phyloP scores from a whole-genome alignment of 1,140 invertebrate genomes.

The Formica selysi region DNA sequence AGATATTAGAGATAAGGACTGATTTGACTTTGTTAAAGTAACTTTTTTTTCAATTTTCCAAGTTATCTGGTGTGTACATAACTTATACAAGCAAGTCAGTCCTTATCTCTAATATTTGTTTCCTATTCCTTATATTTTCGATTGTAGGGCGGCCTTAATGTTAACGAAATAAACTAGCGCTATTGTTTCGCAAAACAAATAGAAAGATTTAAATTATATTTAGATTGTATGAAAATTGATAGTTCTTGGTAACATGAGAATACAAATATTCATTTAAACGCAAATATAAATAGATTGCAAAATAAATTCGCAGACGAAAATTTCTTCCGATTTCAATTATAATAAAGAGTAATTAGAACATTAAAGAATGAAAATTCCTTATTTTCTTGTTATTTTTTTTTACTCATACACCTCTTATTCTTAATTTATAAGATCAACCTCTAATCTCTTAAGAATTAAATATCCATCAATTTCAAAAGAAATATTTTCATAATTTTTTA shows the following conservation, averaged over 20 bases:
- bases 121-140: too few relatives aligned
- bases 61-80: too few relatives aligned
- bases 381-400: background rate
- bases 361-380: background rate
- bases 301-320: background rate
- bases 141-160: background rate
- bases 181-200: background rate
- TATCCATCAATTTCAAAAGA: background rate
- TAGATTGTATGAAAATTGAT: background rate
- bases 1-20: too few relatives aligned
- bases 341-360: background rate
- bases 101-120: too few relatives aligned
- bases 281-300: background rate
- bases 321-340: background rate
- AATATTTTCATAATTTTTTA: conserved; percentile 25
- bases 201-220: background rate
- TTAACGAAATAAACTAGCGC: background rate
- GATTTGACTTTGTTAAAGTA: too few relatives aligned
- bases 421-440: background rate
- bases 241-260: background rate
- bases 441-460: background rate
- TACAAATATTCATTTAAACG: background rate
- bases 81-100: too few relatives aligned
- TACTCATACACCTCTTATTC: background rate
- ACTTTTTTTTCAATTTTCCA: too few relatives aligned